Evolutionary conservation across 1,140 invertebrate genomes (phyloP), one percentile per base, ranked within the genome.

Genomic region (Paraescarpia echinospica): DNA sequence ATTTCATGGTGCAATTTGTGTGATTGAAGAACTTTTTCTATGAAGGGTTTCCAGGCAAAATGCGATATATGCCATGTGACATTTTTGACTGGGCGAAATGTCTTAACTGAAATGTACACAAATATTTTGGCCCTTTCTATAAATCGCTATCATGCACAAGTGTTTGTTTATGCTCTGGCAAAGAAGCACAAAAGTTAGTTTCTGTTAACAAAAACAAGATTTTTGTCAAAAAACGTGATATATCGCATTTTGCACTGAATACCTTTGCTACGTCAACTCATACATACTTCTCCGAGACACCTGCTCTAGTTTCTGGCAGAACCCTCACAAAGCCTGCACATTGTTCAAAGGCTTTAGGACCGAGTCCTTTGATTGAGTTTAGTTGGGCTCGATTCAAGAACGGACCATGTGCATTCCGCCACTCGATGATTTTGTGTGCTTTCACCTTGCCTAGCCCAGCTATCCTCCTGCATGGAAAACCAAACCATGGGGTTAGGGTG

Each of bases 281-380:
- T 77, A 77, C 59, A 18, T 77, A 77, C 59, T 77, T 77, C 59
- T 4, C 2, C 22, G 4, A 27, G 27, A 2, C 18, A 89, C 35
- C 34, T 89, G 88, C 89, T 14, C 51, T 92, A 18, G 94, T 95
- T 89, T 96, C 96, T 27, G 97, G 97, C n/a, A 97, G 94, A 91
- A 98, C 97, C 93, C 98, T 97, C 27, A 99, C 96, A 95, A 99
- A 99, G 0, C 98, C 98, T 33, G 98, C 98, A 95, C 98, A 98
- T 94, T 99, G 98, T 94, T 98, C 97, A 95, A 97, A 99, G 0
- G 97, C 97, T 94, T 98, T 97, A 31, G 97, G 97, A 0, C 98
- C 98, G 92, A 99, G 97, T 33, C 98, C 97, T 92, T 97, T 97
- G 0, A 99, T 97, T 92, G 97, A 96, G 22, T 97, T 94, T 1